phyloP scores from a whole-genome alignment of 1,140 invertebrate genomes.

The Temnothorax curvispinosus region DNA sequence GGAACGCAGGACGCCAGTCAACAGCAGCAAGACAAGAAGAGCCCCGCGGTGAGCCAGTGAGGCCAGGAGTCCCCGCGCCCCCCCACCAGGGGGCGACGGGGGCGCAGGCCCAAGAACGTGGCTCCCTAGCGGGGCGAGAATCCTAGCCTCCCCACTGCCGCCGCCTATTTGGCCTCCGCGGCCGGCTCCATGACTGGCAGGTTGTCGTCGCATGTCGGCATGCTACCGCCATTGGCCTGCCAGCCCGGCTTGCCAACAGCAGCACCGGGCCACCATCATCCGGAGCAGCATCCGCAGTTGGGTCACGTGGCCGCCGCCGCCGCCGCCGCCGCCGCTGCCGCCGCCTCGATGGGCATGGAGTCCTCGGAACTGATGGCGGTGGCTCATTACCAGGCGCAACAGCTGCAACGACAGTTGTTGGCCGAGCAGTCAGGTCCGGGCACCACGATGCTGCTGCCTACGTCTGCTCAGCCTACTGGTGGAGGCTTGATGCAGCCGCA shows the following conservation, averaged over 20 bases:
- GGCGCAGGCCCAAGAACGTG: conserved; percentile 86
- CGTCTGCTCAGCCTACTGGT: conserved; percentile 76
- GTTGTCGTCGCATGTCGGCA: conserved; percentile 72
- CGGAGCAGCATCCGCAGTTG: conserved; percentile 76
- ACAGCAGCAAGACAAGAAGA: conserved; percentile 92
- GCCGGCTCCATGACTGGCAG: conserved; percentile 70
- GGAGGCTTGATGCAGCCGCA: conserved; percentile 77
- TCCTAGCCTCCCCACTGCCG: conserved; percentile 79
- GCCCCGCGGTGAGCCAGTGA: conserved; percentile 92
- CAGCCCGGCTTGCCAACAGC: conserved; percentile 73
- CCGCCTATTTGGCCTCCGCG: conserved; percentile 79
- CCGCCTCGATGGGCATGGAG: conserved; percentile 74
- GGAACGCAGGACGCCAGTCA: conserved; percentile 88
- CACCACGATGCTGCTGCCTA: conserved; percentile 68
- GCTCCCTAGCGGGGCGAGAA: conserved; percentile 86
- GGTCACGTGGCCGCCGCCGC: conserved; percentile 68
- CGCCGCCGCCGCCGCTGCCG: conserved; percentile 66
- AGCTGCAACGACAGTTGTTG: conserved; percentile 74
- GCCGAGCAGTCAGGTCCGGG: conserved; percentile 71
- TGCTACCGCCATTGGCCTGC: conserved; percentile 72
- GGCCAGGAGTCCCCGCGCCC: conserved; percentile 87
- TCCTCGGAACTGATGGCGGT: conserved; percentile 71
- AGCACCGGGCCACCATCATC: conserved; percentile 65
- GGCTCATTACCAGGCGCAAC: conserved; percentile 75
- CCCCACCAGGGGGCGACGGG: conserved; percentile 85